A percentile compares a stretch with the other conserved stretches of the same genome.
Conservation (phyloP, 2,113 vertebrate species). For the Pagrus major region DNA sequence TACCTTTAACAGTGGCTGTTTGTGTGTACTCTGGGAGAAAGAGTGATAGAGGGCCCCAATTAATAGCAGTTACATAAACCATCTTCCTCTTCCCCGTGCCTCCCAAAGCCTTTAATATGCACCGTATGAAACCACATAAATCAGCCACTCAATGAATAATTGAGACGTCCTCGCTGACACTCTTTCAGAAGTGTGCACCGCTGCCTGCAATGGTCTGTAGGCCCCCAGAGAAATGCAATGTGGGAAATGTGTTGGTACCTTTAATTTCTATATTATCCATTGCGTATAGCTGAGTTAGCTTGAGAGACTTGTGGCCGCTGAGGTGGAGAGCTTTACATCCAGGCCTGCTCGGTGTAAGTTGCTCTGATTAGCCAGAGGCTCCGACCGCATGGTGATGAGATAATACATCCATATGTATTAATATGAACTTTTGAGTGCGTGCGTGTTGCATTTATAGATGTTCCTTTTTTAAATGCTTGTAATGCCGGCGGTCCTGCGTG, state of each 20-base stretch:
- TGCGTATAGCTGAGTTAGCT: constrained; percentile 26
- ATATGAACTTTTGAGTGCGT: constrained; percentile 10
- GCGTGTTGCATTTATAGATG: constrained; percentile 28
- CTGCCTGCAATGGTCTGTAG: constrained; percentile 19
- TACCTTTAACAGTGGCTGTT: constrained; percentile 25
- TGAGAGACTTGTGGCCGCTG: constrained; percentile 22
- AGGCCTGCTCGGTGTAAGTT: constrained; percentile 16
- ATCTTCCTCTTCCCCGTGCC: constrained; percentile 38
- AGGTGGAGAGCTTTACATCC: constrained; percentile 43
- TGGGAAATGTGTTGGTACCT: constrained; percentile 49
- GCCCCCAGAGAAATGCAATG: constrained; percentile 30
- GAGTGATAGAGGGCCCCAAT: constrained; percentile 32
- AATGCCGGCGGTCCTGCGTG: constrained; percentile 10
- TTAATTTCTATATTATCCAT: constrained; percentile 55
- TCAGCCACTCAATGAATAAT: constrained; percentile 71
- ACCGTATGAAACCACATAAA: constrained; percentile 65
- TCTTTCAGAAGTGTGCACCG: constrained; percentile 38
- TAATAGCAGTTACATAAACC: constrained; percentile 62
- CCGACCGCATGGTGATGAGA: constrained; percentile 39
- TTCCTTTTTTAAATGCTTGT: neutral
- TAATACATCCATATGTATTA: constrained; percentile 59
- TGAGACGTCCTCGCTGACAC: constrained; percentile 63
- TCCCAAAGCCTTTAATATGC: constrained; percentile 65
- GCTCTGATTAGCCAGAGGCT: constrained; percentile 53
- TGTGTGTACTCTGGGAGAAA: constrained; percentile 18